These are phyloP conservation scores for Periplaneta americana DNA, from an alignment of 1,140 invertebrate species.

Conservation along the genomic window DNA sequence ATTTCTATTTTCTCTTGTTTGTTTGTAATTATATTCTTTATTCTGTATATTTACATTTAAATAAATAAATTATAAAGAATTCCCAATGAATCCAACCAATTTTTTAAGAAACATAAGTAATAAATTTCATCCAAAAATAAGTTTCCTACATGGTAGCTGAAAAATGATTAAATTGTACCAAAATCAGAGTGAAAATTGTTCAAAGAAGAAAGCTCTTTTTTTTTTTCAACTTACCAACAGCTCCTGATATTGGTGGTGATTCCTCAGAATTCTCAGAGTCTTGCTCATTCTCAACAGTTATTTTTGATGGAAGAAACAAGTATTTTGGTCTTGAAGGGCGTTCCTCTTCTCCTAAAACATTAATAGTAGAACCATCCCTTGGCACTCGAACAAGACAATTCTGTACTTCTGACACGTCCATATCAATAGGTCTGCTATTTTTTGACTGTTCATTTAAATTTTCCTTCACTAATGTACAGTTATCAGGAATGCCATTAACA, in stretches of 20 bases:
- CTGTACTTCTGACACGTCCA: constrained; percentile 24
- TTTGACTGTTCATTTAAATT: neutral
- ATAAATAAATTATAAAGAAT: too few relatives aligned
- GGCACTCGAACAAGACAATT: constrained; percentile 24
- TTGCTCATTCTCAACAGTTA: constrained; percentile 2
- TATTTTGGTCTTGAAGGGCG: constrained; percentile 13
- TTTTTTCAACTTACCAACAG: constrained; percentile 1
- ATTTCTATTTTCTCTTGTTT: too few relatives aligned
- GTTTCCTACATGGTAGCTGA: too few relatives aligned
- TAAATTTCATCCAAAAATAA: too few relatives aligned
- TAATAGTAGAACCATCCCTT: constrained; percentile 3
- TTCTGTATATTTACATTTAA: too few relatives aligned
- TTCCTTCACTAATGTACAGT: neutral
- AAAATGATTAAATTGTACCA: too few relatives aligned
- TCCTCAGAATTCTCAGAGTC: neutral
- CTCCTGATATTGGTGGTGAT: neutral
- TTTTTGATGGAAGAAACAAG: constrained; percentile 11
- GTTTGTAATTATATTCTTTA: too few relatives aligned
- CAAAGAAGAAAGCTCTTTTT: too few relatives aligned
- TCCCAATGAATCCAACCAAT: too few relatives aligned
- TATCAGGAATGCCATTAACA: neutral
- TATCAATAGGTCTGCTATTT: neutral
- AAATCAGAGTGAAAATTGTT: too few relatives aligned
- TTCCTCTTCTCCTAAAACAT: constrained; percentile 16
- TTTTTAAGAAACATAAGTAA: too few relatives aligned